Evolutionary conservation across 2,888 invertebrate genomes (phyloP).

Genomic region (Hirtodrosophila trivittata): DNA sequence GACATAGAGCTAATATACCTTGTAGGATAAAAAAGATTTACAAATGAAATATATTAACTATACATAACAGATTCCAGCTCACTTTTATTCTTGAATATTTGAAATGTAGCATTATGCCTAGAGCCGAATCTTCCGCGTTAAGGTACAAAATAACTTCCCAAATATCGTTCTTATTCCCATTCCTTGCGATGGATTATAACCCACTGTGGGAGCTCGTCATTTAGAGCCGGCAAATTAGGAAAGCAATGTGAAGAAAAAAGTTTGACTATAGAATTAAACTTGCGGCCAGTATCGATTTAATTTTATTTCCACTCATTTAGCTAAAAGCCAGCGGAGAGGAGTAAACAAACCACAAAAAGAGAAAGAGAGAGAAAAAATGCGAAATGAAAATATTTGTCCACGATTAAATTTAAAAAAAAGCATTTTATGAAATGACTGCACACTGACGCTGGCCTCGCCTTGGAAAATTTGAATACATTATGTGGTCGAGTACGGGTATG

Average conservation of each 20-base stretch:
- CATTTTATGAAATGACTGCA: slow-evolving; percentile 78
- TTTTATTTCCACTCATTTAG: slow-evolving; percentile 82
- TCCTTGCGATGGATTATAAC: not conserved
- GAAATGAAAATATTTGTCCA: slow-evolving; percentile 81
- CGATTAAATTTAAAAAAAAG: slow-evolving; percentile 79
- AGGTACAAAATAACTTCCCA: not conserved
- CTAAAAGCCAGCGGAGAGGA: slow-evolving; percentile 69
- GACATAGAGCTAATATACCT: no score
- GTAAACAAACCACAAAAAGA: slow-evolving; percentile 14
- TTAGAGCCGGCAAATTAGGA: slow-evolving; percentile 42
- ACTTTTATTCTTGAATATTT: no score
- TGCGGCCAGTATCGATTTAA: slow-evolving; percentile 80
- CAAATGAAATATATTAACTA: no score
- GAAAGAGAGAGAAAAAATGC: slow-evolving; percentile 35
- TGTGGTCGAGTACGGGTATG: slow-evolving; percentile 26
- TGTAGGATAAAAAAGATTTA: no score
- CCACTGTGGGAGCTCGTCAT: slow-evolving; percentile 45
- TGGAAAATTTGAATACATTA: slow-evolving; percentile 79
- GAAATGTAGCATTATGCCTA: no score
- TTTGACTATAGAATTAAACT: slow-evolving; percentile 68
- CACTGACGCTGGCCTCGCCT: slow-evolving; percentile 77
- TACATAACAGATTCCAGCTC: no score
- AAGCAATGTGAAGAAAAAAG: slow-evolving; percentile 40
- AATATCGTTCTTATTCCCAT: slow-evolving; percentile 3
- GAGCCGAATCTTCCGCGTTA: no score